A percentile compares a stretch with the other conserved stretches of the same genome.
Evolutionary conservation across 92 coral and sea anemone species (phyloP).

Genomic region (Bergia sp.): DNA sequence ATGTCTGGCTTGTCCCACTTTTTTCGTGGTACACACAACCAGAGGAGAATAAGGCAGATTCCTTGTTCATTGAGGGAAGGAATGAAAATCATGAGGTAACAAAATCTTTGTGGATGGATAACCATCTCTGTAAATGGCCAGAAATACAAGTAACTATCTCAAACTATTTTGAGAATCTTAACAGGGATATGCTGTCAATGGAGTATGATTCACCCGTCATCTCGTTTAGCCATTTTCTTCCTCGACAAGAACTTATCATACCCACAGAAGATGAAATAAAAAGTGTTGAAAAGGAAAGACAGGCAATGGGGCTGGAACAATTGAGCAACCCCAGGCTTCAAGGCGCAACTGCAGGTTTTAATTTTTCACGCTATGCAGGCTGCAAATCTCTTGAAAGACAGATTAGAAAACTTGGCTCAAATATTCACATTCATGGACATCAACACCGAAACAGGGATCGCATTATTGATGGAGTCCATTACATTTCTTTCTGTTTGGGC

Average conservation of each 20-base stretch:
- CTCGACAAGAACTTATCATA: conserved; percentile 71
- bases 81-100: conserved; percentile 67
- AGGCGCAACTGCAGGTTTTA: conserved; percentile 67
- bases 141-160: conserved; percentile 47
- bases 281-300: conserved; percentile 65
- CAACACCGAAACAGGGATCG: conserved; percentile 87
- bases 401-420: conserved; percentile 64
- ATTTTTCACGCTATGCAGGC: conserved; percentile 84
- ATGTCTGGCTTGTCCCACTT: conserved; percentile 75
- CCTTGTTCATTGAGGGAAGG: conserved; percentile 62
- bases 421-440: conserved; percentile 75
- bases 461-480: conserved; percentile 68
- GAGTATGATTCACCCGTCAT: conserved; percentile 72
- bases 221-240: conserved; percentile 84
- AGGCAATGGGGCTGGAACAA: conserved; percentile 40
- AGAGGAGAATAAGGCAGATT: conserved; percentile 61
- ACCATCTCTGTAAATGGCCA: conserved; percentile 79
- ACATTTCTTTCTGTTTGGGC: conserved; percentile 79
- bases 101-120: conserved; percentile 80
- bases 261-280: conserved; percentile 66
- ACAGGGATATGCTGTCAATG: conserved; percentile 41
- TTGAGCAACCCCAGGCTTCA: conserved; percentile 66
- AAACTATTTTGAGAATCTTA: conserved; percentile 67
- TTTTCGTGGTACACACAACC: conserved; percentile 83
- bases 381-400: conserved; percentile 67